These are phyloP conservation scores for Sinocyclocheilus maitianheensis DNA, from an alignment of 2,113 vertebrate species.

Conservation along the genomic window DNA sequence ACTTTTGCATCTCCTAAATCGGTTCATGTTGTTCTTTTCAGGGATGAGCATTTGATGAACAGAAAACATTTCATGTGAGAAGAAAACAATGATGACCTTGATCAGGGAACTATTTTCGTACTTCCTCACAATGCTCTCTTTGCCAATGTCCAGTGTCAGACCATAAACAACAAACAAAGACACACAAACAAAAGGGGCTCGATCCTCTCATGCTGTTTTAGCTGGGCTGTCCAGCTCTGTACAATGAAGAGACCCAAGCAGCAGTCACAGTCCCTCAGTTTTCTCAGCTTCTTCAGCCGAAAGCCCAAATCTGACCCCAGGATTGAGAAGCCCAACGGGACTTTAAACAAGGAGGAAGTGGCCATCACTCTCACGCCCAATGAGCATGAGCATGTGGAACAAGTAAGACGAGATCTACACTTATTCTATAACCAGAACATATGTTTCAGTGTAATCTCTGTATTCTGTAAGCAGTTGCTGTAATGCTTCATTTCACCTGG, in stretches of 20 bases:
- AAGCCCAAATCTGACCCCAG: constrained; percentile 76
- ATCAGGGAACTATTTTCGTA: background rate
- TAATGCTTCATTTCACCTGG: background rate
- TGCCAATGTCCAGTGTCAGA: background rate
- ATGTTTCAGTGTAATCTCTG: background rate
- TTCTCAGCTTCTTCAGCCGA: constrained; percentile 77
- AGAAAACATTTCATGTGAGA: background rate
- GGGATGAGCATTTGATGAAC: background rate
- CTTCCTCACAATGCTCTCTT: background rate
- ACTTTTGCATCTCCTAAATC: background rate
- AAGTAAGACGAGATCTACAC: constrained; percentile 62
- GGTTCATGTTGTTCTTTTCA: constrained; percentile 8
- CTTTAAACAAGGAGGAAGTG: constrained; percentile 64
- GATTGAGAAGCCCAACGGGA: constrained; percentile 53
- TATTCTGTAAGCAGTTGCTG: background rate
- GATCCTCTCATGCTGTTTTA: constrained; percentile 68
- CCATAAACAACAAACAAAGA: constrained; percentile 39
- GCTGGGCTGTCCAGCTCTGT: constrained; percentile 54
- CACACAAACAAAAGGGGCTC: constrained; percentile 37
- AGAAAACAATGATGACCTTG: constrained; percentile 40
- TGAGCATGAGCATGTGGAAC: constrained; percentile 63
- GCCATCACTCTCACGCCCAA: constrained; percentile 68
- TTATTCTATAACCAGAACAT: background rate
- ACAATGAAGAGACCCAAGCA: constrained; percentile 79
- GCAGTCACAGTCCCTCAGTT: constrained; percentile 72